Base-by-base conservation (phyloP, 2,888 invertebrate genomes). In the Zaprionus obscuricornis region DNA sequence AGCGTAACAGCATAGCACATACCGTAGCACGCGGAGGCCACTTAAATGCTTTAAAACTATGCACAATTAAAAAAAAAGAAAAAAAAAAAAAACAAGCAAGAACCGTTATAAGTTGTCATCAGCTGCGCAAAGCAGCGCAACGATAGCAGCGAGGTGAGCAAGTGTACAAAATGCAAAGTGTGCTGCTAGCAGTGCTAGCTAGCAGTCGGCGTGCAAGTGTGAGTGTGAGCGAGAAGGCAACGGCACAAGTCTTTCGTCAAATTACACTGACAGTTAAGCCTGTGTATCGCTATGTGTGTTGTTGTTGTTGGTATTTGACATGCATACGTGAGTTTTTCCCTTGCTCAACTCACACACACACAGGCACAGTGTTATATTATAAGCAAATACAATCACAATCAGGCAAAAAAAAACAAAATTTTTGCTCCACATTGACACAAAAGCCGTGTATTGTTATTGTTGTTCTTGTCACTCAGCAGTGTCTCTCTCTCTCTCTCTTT, bases 361-460 rank as follows among this genome's bases (percentile, higher is more conserved):
- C 13, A 33, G 29, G 56, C 31, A 60, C 36, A 46, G 31, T 27
- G 33, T 46, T 22, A 33, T 8, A 43, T 29, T 43, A 42, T 69
- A 36, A 16, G 56, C 43, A 66, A 51, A 76, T 46, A 64, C 69
- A 64, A 58, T 50, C 64, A 67, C 49, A 71, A 67, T 67, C 57
- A 78, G n/a, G 71, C 46, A 70, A 49, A 56, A 74, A n/a, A n/a
- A n/a, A n/a, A n/a, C n/a, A n/a, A n/a, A 58, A 56, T 52, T 77
- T 67, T 66, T 77, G 76, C 74, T 79, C 77, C 62, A 79, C 55
- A 76, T 76, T 65, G 62, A 52, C 65, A 66, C 60, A 83, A 79
- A 73, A 76, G 77, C 68, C 55, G 54, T 67, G 56, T 34, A 31
- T 27, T 43, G 42, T 27, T 34, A 26, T n/a, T 46, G 45, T 34